These are phyloP conservation scores for Paraplagusia blochii DNA, from an alignment of 2,113 vertebrate genomes.

Conservation along the genomic window DNA sequence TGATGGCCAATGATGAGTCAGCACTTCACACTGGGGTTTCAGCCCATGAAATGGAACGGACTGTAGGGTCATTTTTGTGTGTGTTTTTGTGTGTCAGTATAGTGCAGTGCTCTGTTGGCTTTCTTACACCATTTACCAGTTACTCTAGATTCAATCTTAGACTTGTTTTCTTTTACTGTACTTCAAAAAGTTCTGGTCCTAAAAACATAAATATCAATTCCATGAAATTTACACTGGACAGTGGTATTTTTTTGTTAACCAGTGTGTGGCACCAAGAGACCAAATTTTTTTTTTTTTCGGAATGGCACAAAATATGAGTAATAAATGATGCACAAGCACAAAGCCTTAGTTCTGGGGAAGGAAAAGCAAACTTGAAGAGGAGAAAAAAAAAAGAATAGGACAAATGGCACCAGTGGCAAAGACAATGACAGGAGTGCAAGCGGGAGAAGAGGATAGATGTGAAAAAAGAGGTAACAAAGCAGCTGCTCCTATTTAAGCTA, in stretches of 20 bases:
- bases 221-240: too few species aligned
- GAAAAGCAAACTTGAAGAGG: conserved; percentile 14
- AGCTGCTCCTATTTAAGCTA: conserved; percentile 58
- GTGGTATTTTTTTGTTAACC: background rate
- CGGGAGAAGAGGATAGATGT: conserved; percentile 35
- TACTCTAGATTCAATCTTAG: too few species aligned
- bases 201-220: too few species aligned
- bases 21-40: conserved; percentile 58
- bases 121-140: conserved; percentile 17
- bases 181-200: too few species aligned
- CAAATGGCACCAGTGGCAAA: conserved; percentile 26
- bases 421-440: conserved; percentile 34
- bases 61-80: conserved; percentile 57
- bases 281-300: background rate
- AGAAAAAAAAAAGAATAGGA: conserved; percentile 12
- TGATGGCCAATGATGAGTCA: conserved; percentile 63
- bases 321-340: conserved; percentile 24
- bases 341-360: conserved; percentile 19
- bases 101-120: background rate
- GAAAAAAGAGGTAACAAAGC: conserved; percentile 39
- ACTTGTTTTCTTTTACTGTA: too few species aligned
- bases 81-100: conserved; percentile 12
- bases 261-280: conserved; percentile 7
- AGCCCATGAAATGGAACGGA: conserved; percentile 59
- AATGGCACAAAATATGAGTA: conserved; percentile 4